Percentiles rank a stretch among this genome's conserved stretches.
phyloP scores from a whole-genome alignment of 1,140 invertebrate genomes.

The Triops longicaudatus region DNA sequence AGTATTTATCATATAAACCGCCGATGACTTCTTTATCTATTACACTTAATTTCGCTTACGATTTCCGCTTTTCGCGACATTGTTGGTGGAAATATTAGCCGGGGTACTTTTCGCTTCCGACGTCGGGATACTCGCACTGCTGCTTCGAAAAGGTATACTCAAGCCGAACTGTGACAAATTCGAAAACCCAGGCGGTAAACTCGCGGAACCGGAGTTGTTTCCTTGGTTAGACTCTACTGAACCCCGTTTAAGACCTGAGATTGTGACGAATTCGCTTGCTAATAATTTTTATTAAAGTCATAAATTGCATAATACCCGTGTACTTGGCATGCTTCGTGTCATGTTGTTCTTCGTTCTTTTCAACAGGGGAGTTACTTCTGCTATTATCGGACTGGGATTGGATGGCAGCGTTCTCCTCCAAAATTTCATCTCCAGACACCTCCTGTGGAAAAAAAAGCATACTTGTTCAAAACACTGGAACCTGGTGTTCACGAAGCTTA shows the following conservation, averaged over 20 bases:
- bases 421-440: neutral
- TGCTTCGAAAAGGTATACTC: neutral
- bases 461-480: neutral
- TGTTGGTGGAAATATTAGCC: neutral
- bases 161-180: neutral
- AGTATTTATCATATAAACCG: neutral
- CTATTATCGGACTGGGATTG: conserved; percentile 11
- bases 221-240: neutral
- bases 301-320: neutral
- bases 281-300: too few species aligned
- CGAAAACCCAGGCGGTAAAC: neutral
- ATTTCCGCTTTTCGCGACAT: neutral
- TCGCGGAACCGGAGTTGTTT: neutral
- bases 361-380: neutral
- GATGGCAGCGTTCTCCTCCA: neutral
- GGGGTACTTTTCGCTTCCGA: neutral
- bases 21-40: neutral
- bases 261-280: neutral
- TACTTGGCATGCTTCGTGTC: neutral
- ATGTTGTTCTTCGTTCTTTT: neutral
- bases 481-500: neutral
- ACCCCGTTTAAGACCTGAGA: neutral
- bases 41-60: neutral
- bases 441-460: neutral
- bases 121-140: neutral